Base-by-base conservation (phyloP, 2,113 vertebrate genomes). In the Apodemus sylvaticus region DNA sequence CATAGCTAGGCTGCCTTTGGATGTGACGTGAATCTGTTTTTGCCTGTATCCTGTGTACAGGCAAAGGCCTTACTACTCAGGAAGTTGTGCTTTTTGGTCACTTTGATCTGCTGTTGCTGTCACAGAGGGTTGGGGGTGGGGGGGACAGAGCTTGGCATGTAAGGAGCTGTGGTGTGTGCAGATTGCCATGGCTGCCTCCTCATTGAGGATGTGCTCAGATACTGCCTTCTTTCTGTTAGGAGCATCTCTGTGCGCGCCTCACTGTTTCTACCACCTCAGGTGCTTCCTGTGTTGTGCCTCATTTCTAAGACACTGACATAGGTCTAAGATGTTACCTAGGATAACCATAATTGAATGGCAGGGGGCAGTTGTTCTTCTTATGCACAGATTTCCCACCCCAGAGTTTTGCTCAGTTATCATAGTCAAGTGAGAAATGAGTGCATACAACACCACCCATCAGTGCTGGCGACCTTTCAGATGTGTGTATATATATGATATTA, bases 151-250 rank as follows among this genome's bases (percentile, higher is more conserved):
- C 55, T 62, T 19, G 51, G 66, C 7, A 17, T 24, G 76, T 36
- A 22, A 34, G 36, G 45, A 17, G 89, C 11, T 3, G 62, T n/a
- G n/a, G n/a, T 68, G 66, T 34, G 79, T 36, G n/a, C 42, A 24
- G 20, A 19, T 13, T 62, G 26, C 42, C 9, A 0, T 4, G 48
- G n/a, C 53, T 39, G 3, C 29, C n/a, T 36, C 51, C 60, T 34
- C 8, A 10, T 2, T 11, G 34, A 45, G 42, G 48, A 14, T 29
- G 79, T 92, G 24, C 74, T 93, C 53, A 73, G 66, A 29, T 31
- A 1, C 3, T 17, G 20, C 5, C 11, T 39, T 58, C 68, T 58
- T 31, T 16, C 0, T 13, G 34, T 11, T 17, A 19, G 48, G 39
- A 39, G 36, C 53, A 78, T 82, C 34, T 45, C 79, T 45, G 1